phyloP scores from a whole-genome alignment of 2,113 vertebrate genomes.

The Sorex araneus region DNA sequence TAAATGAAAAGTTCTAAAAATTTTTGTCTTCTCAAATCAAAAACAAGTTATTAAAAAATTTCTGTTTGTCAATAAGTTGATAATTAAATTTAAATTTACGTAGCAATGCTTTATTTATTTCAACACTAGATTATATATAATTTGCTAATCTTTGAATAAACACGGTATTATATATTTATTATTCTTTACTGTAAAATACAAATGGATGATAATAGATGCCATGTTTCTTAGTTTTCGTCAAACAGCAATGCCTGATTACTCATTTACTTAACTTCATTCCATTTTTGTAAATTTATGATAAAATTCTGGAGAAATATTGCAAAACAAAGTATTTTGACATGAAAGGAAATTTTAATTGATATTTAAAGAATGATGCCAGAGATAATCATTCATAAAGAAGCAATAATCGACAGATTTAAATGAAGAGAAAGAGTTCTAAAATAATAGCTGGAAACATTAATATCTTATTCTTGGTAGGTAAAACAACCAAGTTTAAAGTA shows the following conservation, averaged over 20 bases:
- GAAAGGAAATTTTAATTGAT: conserved; percentile 40
- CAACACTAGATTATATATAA: conserved; percentile 24
- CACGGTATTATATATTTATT: neutral
- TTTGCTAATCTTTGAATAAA: no score
- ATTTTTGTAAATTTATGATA: conserved; percentile 19
- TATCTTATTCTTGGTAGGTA: neutral
- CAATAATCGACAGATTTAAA: neutral
- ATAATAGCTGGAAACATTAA: neutral
- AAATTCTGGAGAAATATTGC: conserved; percentile 34
- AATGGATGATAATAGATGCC: neutral
- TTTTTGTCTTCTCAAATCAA: neutral
- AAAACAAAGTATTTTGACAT: neutral
- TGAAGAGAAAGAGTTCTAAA: neutral
- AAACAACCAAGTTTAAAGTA: neutral
- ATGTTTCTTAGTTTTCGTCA: neutral
- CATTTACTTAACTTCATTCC: neutral
- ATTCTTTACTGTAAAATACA: neutral
- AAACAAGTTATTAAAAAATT: neutral
- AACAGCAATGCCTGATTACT: neutral
- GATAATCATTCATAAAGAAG: conserved; percentile 43
- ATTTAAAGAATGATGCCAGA: conserved; percentile 43
- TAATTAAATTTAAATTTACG: conserved; percentile 13
- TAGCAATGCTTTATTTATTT: conserved; percentile 35
- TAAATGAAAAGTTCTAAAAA: neutral
- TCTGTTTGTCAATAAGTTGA: neutral